Percentiles rank a stretch among this genome's conserved stretches.
phyloP scores from a whole-genome alignment of 2,113 vertebrate genomes.

The Sterrhoptilus dennistouni region DNA sequence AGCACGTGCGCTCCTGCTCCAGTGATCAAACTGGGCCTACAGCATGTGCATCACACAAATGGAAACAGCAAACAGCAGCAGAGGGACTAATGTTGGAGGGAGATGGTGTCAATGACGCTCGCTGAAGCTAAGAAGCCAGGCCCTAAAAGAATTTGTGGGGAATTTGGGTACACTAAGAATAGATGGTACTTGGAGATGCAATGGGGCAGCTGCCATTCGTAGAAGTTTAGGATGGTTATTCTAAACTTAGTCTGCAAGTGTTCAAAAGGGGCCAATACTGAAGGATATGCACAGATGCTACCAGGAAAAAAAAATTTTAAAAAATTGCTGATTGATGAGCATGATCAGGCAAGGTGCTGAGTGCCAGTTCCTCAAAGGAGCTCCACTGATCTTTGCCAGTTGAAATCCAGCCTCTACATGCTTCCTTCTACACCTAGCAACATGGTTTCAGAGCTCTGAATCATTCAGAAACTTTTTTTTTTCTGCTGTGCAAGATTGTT shows the following conservation, averaged over 20 bases:
- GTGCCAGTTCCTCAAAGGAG: conserved; percentile 45
- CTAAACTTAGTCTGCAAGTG: conserved; percentile 9
- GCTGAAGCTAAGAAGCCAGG: conserved; percentile 9
- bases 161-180: conserved; percentile 49
- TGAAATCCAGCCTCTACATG: background rate
- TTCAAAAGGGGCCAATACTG: background rate
- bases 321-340: background rate
- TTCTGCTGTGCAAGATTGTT: background rate
- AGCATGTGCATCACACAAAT: background rate
- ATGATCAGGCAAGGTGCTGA: conserved; percentile 9
- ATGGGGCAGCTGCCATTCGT: conserved; percentile 31
- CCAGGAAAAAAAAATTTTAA: background rate
- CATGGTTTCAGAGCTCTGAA: background rate
- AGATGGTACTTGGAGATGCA: background rate
- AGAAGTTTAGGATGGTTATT: conserved; percentile 9
- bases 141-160: background rate
- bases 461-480: background rate
- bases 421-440: background rate
- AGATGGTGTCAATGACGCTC: background rate
- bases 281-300: conserved; percentile 34
- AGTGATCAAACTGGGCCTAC: background rate
- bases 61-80: background rate
- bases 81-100: background rate
- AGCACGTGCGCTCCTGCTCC: background rate
- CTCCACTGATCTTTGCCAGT: background rate